Conservation (phyloP, 2,113 vertebrate species). For the Nothocercus julius region DNA sequence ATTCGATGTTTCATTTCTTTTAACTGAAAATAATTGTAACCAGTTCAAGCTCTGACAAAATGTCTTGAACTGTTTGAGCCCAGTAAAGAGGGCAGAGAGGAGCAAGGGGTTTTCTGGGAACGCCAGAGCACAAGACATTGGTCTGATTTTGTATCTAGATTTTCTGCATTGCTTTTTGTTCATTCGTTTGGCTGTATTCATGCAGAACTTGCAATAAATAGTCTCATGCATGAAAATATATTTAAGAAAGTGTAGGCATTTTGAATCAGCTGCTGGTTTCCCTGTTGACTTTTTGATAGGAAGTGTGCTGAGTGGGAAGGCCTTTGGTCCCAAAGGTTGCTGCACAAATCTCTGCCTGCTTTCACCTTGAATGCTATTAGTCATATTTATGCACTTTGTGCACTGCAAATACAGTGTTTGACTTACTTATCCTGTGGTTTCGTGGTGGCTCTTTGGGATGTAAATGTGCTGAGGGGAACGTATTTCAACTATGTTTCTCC, state of each 20-base stretch:
- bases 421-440: constrained; percentile 52
- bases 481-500: constrained; percentile 59
- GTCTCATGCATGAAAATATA: background rate
- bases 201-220: constrained; percentile 3
- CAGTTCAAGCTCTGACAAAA: background rate
- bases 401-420: background rate
- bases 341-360: background rate
- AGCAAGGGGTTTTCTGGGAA: constrained; percentile 14
- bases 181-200: background rate
- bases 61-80: background rate
- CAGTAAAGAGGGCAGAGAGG: background rate
- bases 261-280: constrained; percentile 9
- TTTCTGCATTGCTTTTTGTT: constrained; percentile 25
- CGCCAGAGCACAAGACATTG: background rate
- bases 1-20: constrained; percentile 14
- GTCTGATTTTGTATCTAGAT: background rate
- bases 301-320: constrained; percentile 25
- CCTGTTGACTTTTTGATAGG: constrained; percentile 48
- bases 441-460: constrained; percentile 42
- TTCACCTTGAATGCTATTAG: constrained; percentile 15
- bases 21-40: background rate
- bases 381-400: background rate
- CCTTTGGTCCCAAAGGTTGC: background rate
- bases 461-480: constrained; percentile 50
- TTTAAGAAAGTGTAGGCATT: background rate